Conservation (phyloP, 2,113 vertebrate species). For the Oostethus manadensis region DNA sequence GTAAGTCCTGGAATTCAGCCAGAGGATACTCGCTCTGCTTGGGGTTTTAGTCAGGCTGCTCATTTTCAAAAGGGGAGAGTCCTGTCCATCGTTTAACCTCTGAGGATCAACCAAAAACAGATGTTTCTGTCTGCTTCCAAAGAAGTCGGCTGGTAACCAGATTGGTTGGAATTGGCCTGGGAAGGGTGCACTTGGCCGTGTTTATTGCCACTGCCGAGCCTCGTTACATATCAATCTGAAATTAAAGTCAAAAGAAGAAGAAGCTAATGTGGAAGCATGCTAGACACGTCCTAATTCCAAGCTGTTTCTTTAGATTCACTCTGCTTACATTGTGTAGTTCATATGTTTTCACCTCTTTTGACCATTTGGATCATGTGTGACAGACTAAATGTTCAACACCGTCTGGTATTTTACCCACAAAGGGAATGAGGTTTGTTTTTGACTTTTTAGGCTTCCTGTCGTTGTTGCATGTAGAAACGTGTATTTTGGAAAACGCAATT, state of each 20-base stretch:
- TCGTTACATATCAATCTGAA: conserved; percentile 26
- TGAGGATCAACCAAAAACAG: conserved; percentile 39
- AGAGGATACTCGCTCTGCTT: conserved; percentile 6
- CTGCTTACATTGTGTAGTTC: too few species aligned
- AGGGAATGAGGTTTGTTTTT: too few species aligned
- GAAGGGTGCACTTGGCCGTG: conserved; percentile 17
- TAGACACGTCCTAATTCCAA: too few species aligned
- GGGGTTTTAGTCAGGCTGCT: conserved; percentile 24
- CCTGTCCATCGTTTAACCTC: conserved; percentile 28
- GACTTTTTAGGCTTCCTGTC: too few species aligned
- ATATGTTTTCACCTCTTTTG: too few species aligned
- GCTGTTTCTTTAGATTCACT: too few species aligned
- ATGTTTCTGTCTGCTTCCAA: conserved; percentile 45
- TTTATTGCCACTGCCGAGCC: conserved; percentile 14
- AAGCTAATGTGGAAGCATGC: not conserved
- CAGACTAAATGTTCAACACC: too few species aligned
- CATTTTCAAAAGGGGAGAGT: conserved; percentile 18
- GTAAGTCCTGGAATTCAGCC: not conserved
- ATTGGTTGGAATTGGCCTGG: conserved; percentile 12
- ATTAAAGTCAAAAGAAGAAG: not conserved
- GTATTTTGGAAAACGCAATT: too few species aligned
- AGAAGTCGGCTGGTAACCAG: conserved; percentile 38
- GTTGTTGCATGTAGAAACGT: too few species aligned
- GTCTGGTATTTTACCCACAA: too few species aligned
- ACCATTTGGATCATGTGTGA: too few species aligned